A percentile compares a stretch with the other conserved stretches of the same genome.
Evolutionary conservation across 2,888 invertebrate genomes (phyloP).

Genomic region (Harpagoxenus sublaevis): DNA sequence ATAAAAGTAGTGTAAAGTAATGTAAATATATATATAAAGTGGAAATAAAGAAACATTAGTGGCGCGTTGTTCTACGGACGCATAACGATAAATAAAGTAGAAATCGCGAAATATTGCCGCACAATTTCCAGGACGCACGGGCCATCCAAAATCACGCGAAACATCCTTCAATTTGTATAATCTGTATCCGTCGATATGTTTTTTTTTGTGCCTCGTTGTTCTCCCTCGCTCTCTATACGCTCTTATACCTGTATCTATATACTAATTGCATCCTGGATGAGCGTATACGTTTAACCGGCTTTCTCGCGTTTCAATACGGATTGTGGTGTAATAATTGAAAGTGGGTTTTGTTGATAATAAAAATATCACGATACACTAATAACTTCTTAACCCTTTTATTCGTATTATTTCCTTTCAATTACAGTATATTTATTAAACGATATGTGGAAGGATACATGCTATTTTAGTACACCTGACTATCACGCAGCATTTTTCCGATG

Average conservation of each 20-base stretch:
- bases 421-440: conserved; percentile 1
- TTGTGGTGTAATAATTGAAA: conserved; percentile 18
- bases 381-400: neutral
- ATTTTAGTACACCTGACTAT: conserved; percentile 2
- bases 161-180: conserved; percentile 43
- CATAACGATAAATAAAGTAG: conserved; percentile 45
- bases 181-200: conserved; percentile 7
- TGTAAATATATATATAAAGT: conserved; percentile 33
- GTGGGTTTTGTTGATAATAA: neutral
- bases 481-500: conserved; percentile 17
- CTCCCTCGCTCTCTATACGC: neutral
- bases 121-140: neutral
- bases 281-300: conserved; percentile 5
- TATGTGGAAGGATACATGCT: neutral
- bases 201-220: conserved; percentile 23
- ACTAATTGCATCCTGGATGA: conserved; percentile 14
- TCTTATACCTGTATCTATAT: conserved; percentile 33
- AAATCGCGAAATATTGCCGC: conserved; percentile 49
- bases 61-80: neutral
- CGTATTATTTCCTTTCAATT: neutral
- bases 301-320: neutral
- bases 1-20: neutral
- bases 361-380: neutral
- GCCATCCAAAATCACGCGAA: conserved; percentile 5
- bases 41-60: conserved; percentile 44